A percentile compares a stretch with the other conserved stretches of the same genome.
These are phyloP conservation scores for Diabrotica balteata DNA, from an alignment of 2,888 invertebrate species.

Conservation along the genomic window DNA sequence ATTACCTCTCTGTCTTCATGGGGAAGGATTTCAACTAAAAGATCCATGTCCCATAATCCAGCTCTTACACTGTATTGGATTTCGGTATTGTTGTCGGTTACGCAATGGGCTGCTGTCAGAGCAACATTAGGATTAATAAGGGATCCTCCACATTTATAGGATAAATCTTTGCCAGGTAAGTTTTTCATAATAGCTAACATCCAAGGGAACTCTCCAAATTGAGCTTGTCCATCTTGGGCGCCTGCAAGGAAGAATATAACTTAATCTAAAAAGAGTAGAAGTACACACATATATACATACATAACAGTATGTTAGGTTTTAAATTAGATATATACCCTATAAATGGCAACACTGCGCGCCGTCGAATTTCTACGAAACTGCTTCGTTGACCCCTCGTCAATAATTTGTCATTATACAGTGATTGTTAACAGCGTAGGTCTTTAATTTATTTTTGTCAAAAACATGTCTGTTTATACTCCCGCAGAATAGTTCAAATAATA, in stretches of 20 bases:
- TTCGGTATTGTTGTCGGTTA: constrained; percentile 55
- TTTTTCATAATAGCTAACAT: constrained; percentile 73
- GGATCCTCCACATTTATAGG: constrained; percentile 72
- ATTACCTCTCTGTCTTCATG: constrained; percentile 63
- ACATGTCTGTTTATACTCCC: no score
- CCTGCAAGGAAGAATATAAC: constrained; percentile 56
- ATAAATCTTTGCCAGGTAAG: constrained; percentile 58
- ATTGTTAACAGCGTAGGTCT: no score
- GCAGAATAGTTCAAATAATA: no score
- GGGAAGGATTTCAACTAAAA: constrained; percentile 65
- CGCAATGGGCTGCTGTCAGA: constrained; percentile 82
- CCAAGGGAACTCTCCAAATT: constrained; percentile 85
- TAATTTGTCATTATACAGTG: no score
- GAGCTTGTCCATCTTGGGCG: constrained; percentile 69
- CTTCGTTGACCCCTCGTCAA: no score
- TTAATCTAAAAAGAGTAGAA: no score
- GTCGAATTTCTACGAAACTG: no score
- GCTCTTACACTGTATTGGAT: constrained; percentile 64
- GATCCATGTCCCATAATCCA: constrained; percentile 86
- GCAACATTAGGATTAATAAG: constrained; percentile 77
- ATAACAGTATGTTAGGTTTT: no score
- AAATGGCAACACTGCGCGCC: no score
- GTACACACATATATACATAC: no score
- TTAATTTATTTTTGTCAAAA: no score
- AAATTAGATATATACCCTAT: no score